phyloP scores from a whole-genome alignment of 2,113 vertebrate genomes.

The Ptyas mucosa region DNA sequence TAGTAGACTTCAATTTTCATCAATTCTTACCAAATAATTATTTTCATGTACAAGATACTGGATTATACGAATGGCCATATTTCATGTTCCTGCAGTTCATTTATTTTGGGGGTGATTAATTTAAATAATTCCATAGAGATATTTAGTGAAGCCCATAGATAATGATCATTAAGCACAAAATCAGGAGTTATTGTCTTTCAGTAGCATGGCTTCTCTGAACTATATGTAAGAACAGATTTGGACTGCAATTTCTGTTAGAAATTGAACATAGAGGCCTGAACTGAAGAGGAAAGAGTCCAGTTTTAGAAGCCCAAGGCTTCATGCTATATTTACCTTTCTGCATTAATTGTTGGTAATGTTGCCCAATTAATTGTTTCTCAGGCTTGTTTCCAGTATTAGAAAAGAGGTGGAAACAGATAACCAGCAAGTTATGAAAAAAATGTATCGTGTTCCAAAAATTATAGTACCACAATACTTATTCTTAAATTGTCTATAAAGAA shows the following conservation, averaged over 20 bases:
- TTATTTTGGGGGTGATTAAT: neutral
- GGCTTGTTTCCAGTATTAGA: neutral
- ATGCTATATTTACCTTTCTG: neutral
- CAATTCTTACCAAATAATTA: neutral
- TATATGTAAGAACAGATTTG: too few species aligned
- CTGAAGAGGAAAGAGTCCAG: neutral
- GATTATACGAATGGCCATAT: neutral
- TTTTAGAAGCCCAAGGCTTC: neutral
- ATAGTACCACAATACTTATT: neutral
- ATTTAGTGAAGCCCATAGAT: neutral
- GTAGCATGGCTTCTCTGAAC: neutral
- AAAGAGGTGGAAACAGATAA: neutral
- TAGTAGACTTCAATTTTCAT: neutral
- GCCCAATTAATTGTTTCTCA: neutral
- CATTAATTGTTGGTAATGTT: neutral
- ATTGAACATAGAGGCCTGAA: neutral
- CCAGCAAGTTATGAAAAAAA: too few species aligned
- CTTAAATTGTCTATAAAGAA: neutral
- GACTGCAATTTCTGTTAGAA: neutral
- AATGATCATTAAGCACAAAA: neutral
- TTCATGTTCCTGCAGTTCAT: accelerated
- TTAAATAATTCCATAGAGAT: accelerated
- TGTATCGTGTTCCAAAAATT: neutral
- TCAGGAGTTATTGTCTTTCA: neutral
- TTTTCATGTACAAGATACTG: neutral